Base-by-base conservation (phyloP, 2,888 invertebrate species). In the Dynastes maya region DNA sequence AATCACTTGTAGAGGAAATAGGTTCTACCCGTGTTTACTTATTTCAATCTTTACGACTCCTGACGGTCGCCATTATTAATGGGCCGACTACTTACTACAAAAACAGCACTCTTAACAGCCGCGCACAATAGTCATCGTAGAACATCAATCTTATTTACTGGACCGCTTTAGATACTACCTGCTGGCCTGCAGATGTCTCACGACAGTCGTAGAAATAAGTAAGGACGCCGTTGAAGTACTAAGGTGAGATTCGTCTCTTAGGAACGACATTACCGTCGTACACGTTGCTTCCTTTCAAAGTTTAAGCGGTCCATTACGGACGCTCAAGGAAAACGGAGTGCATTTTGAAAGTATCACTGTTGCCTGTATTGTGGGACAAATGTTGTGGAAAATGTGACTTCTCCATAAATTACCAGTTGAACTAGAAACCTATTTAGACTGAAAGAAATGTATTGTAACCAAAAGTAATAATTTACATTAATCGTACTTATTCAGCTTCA, bases 81-180 rank as follows among this genome's bases (percentile, higher is more conserved):
- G 55, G 55, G 0, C 2, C 55, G 16, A 22, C 55, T 55, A 22
- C 16, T 55, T 55, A 22, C 55, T 55, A 22, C 16, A 55, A 55
- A 55, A 55, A 55, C 55, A 55, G 55, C 55, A 22, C 55, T 55
- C 55, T 55, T 55, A 55, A 2, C 16, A 55, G 55, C 22, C 16
- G 55, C 1, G n/a, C 55, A 6, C 55, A 55, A 55, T 55, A 55
- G 16, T 55, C 55, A 16, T n/a, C 55, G 55, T 55, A 22, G 16
- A 22, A 55, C 55, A 55, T 55, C 55, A 55, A 55, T 55, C 55
- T 55, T 55, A 55, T 55, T 55, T 55, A 55, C 55, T 22, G 55
- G 55, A 55, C 55, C 22, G n/a, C 4, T 55, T 45, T 11, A n/a
- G 55, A 8, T 55, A 16, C 55, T 55, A 55, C 55, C 55, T 55